Base-by-base conservation (phyloP, 2,888 invertebrate species). In the Luperina testacea region DNA sequence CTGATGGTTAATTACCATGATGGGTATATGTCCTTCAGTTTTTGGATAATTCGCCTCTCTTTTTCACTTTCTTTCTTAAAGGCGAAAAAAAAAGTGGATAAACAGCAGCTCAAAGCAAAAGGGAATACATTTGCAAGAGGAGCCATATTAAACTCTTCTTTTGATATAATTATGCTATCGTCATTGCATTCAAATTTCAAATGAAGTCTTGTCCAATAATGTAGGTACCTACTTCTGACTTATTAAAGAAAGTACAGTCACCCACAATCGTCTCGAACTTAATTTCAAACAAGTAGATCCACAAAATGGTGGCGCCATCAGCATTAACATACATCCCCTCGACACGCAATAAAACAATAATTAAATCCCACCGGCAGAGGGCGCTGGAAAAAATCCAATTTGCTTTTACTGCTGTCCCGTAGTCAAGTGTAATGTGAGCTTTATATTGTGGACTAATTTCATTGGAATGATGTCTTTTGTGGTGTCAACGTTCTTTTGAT, bases 311-410 rank as follows among this genome's bases (percentile, higher is more conserved):
- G 74, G 82, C 74, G 82, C 82, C 87, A 91, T 91, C 90, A 89
- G 82, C 91, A 92, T 94, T 92, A 93, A 88, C 92, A 91, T 91
- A 91, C 83, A 81, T 82, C 90, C 88, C 86, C 85, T 82, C 88
- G 87, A 93, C 93, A 93, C 91, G 94, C 91, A 94, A 95, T 95
- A 95, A 95, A 95, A 95, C 93, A 94, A 94, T 95, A 96, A 96
- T 96, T 96, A 96, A 95, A 95, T 92, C 93, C 93, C 85, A 91
- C 92, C 90, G 82, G 72, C 84, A 87, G 90, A 88, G 92, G 91
- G 92, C 90, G 87, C 81, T 85, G 89, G 92, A 93, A 95, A 95
- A 95, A 96, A 95, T 95, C 95, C 95, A 96, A 96, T 96, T 95
- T 94, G 88, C 93, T 92, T 94, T 96, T 95, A 96, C 94, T 93